These are phyloP conservation scores for Luehdorfia chinensis DNA, from an alignment of 1,140 invertebrate species.

Conservation along the genomic window DNA sequence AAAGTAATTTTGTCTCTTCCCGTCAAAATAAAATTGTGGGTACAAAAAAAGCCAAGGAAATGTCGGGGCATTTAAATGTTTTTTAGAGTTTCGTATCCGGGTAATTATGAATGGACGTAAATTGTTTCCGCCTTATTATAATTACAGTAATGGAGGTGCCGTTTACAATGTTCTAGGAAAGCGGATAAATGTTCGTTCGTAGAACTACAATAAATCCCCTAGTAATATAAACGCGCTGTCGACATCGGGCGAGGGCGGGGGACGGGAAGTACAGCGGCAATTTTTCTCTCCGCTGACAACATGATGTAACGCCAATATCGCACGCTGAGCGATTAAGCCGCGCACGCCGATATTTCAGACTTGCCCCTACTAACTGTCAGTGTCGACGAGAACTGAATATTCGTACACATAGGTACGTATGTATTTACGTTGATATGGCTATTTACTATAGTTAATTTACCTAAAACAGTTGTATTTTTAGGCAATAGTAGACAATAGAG, in stretches of 20 bases:
- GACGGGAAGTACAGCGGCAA: conserved; percentile 53
- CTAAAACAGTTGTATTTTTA: too few relatives aligned
- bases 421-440: conserved; percentile 13
- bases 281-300: conserved; percentile 76
- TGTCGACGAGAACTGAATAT: conserved; percentile 44
- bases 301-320: conserved; percentile 76
- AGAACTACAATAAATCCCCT: conserved; percentile 70
- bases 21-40: neutral
- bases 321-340: conserved; percentile 74
- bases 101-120: conserved; percentile 4
- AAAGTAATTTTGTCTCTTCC: too few relatives aligned
- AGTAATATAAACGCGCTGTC: conserved; percentile 72
- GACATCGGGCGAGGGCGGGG: conserved; percentile 42
- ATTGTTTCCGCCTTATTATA: conserved; percentile 7
- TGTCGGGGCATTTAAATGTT: conserved; percentile 3
- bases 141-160: conserved; percentile 7
- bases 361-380: conserved; percentile 73
- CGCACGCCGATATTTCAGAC: conserved; percentile 73
- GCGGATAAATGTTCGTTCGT: conserved; percentile 63
- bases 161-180: conserved; percentile 31
- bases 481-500: too few relatives aligned
- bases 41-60: neutral
- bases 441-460: too few relatives aligned
- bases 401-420: conserved; percentile 25
- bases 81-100: neutral